Base-by-base conservation (phyloP, 2,797 vertebrate species). In the Lagorchestes hirsutus region DNA sequence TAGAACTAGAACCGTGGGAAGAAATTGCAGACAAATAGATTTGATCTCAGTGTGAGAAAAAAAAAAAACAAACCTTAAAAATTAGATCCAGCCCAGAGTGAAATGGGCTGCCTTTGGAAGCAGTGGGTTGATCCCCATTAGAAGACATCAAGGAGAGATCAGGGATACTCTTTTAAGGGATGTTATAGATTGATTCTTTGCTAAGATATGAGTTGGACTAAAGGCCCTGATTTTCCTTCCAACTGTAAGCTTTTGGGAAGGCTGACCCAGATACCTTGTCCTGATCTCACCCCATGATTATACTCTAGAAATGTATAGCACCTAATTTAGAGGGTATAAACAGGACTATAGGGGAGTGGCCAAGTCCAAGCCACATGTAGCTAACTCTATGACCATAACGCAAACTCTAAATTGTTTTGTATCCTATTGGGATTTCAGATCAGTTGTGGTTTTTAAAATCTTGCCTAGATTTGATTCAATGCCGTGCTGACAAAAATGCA, bases 361-460 rank as follows among this genome's bases (percentile, higher is more conserved):
- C 40, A 87, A 87, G 9, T 50, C 74, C 40, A 87, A 87, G 74
- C 40, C 24, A 87, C 40, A 50, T 24, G 27, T 24, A 87, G 8
- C 40, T 87, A 82, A 87, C 9, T 50, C 10, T 12, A 9, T 50
- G 93, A 94, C 90, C 31, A 34, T 13, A 90, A 11, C 54, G 24
- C 12, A 54, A 91, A 12, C 34, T 50, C 90, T 67, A 46, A 90
- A 9, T 31, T 54, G 10, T 14, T 6, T 94, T 87, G 40, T 87
- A 87, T 90, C 10, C 95, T 67, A 93, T 58, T 12, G 34, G 50
- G 16, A 16, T 91, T 4, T 46, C 52, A 90, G 3, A 46, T 92
- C 67, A 94, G 28, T 91, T 56, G n/a, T 0, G 58, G 56, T 24
- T 46, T 94, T 95, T 8, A 27, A 87, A 87, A 87, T 87, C 95